Base-by-base conservation (phyloP, 2,797 vertebrate genomes). In the Oophaga sylvatica region DNA sequence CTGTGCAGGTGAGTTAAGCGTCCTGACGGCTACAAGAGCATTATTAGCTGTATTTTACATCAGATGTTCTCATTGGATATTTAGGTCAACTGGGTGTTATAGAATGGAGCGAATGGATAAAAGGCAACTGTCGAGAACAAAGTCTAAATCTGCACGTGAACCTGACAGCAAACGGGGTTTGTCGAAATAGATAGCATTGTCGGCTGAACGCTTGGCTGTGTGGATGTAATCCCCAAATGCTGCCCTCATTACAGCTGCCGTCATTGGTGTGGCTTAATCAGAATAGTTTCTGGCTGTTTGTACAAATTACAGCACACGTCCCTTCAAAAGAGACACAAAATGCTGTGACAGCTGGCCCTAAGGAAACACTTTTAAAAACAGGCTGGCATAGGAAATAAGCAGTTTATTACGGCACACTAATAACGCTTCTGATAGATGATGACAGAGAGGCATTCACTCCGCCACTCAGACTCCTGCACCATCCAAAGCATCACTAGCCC, bases 361-460 rank as follows among this genome's bases (percentile, higher is more conserved):
- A 85, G 87, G 86, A 10, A 1, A 53, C 80, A 3, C 59, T 90
- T 85, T 81, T 31, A 57, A 86, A 88, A 89, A 17, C 22, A 80
- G 65, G 29, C 0, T 0, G 81, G 60, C 78, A 76, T 87, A 88
- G 81, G 90, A 91, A 91, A 88, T 63, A 65, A 26, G 45, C 83
- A 88, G 81, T 80, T 91, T 93, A 87, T 90, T 87, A 87, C 45
- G 87, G 29, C 6, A 79, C 75, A 10, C 45, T 86, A n/a, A 91
- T 88, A 90, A 87, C 89, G 85, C 59, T n/a, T n/a, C 35, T 90
- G 86, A 56, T 89, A 65, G 79, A 63, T 45, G 31, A 35, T 67
- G 67, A 71, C 79, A 88, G 45, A 81, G 53, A 85, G 22, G n/a
- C 76, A 85, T 86, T 56, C 71, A 86, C 53, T 10, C 0, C 0